Evolutionary conservation across 2,888 invertebrate species (phyloP).

Genomic region (Elaeidobius kamerunicus): DNA sequence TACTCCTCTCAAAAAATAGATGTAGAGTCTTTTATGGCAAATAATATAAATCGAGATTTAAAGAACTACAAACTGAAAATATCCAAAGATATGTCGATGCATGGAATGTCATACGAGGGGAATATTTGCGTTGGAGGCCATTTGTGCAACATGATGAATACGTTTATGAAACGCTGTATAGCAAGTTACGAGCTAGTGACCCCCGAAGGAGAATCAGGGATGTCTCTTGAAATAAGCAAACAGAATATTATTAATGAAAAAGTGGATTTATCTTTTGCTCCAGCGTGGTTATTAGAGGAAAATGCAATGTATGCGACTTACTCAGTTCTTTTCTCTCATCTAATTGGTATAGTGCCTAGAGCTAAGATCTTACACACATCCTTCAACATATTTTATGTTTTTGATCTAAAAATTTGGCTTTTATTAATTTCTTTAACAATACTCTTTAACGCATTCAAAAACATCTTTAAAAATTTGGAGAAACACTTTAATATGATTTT

Average conservation of each 20-base stretch:
- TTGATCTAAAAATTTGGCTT: slow-evolving; percentile 16
- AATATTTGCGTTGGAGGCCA: background rate
- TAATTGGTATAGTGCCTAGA: slow-evolving; percentile 12
- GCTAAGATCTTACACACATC: slow-evolving; percentile 6
- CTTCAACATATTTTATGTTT: slow-evolving; percentile 13
- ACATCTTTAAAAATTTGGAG: too few relatives aligned
- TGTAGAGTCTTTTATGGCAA: slow-evolving; percentile 4
- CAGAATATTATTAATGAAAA: slow-evolving; percentile 5
- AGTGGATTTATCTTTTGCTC: slow-evolving; percentile 14
- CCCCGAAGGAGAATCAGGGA: background rate
- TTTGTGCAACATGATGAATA: slow-evolving; percentile 9
- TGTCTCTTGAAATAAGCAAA: background rate
- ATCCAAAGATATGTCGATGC: background rate
- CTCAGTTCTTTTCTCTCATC: background rate
- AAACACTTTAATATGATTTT: too few relatives aligned
- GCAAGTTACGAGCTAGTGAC: slow-evolving; percentile 6
- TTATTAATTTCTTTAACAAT: slow-evolving; percentile 1
- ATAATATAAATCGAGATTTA: too few relatives aligned
- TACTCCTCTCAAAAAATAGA: background rate
- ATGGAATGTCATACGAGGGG: background rate
- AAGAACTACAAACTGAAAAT: slow-evolving; percentile 12
- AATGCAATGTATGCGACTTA: slow-evolving; percentile 3
- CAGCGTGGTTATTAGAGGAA: slow-evolving; percentile 2
- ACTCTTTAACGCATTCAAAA: slow-evolving; percentile 1
- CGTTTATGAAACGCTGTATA: slow-evolving; percentile 14